Percentiles rank a stretch among this genome's conserved stretches.
Evolutionary conservation across 53 echinoderm and acorn worm genomes (phyloP).

Genomic region (Holothuria scabra): DNA sequence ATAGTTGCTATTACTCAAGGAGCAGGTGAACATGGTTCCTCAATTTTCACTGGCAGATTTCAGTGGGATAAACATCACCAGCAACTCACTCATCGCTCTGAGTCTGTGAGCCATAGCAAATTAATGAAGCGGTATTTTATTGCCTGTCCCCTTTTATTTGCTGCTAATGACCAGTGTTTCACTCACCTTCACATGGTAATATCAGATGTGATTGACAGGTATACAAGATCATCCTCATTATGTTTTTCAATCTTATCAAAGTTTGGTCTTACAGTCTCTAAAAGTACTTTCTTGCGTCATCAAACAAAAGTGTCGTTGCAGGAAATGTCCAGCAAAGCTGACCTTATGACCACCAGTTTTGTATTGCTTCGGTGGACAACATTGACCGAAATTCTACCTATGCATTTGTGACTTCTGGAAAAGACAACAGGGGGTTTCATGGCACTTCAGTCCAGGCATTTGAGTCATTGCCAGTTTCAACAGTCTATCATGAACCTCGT

Average conservation of each 20-base stretch:
- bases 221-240: not conserved
- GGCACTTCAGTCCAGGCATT: not conserved
- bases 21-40: not conserved
- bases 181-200: conserved; percentile 34
- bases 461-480: conserved; percentile 10
- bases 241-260: conserved; percentile 23
- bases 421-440: conserved; percentile 23
- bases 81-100: not conserved
- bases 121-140: conserved; percentile 15
- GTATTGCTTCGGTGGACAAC: conserved; percentile 47
- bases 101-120: conserved; percentile 9
- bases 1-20: not conserved
- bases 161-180: conserved; percentile 33
- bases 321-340: conserved; percentile 23
- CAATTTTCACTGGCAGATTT: not conserved
- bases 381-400: conserved; percentile 26
- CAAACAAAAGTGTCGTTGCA: conserved; percentile 24
- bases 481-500: not conserved
- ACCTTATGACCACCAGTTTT: conserved; percentile 8
- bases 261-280: conserved; percentile 37
- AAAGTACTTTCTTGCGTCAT: conserved; percentile 1
- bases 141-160: conserved; percentile 2
- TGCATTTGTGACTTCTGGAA: not conserved
- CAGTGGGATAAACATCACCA: not conserved
- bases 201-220: conserved; percentile 26